Conservation (phyloP, 2,888 invertebrate genomes). For the Cataglyphis rosenhaueri region DNA sequence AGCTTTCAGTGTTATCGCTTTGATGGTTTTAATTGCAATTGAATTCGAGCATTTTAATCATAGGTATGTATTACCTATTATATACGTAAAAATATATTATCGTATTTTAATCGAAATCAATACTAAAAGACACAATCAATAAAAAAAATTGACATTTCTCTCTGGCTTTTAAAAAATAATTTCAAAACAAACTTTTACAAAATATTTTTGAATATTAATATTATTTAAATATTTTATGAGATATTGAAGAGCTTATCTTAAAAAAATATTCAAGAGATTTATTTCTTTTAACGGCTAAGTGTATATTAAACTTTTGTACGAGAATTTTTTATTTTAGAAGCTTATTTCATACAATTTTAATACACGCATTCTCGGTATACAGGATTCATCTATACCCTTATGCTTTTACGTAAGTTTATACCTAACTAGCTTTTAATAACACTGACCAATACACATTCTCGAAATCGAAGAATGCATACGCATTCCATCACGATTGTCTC, state of each 20-base stretch:
- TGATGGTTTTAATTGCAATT: slow-evolving; percentile 30
- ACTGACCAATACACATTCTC: not conserved
- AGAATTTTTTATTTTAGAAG: not conserved
- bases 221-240: not conserved
- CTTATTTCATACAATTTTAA: not conserved
- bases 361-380: not conserved
- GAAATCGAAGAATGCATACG: not conserved
- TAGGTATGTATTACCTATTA: not conserved
- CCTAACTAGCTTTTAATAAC: not conserved
- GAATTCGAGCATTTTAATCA: slow-evolving; percentile 1
- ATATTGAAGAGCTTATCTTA: not conserved
- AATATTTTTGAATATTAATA: not conserved
- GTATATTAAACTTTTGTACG: not conserved
- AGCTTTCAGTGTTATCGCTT: slow-evolving; percentile 13
- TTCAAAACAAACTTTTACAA: not conserved
- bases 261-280: not conserved
- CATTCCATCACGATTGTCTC: not conserved
- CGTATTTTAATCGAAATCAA: not conserved
- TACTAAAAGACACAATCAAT: not conserved
- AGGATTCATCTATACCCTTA: not conserved
- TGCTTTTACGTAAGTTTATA: not conserved
- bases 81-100: not conserved
- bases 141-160: not conserved
- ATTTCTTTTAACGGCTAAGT: not conserved
- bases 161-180: not conserved